Evolutionary conservation across 2,113 vertebrate species (phyloP), one percentile per base, ranked within the genome.

Genomic region (Chlamydotis undulata): DNA sequence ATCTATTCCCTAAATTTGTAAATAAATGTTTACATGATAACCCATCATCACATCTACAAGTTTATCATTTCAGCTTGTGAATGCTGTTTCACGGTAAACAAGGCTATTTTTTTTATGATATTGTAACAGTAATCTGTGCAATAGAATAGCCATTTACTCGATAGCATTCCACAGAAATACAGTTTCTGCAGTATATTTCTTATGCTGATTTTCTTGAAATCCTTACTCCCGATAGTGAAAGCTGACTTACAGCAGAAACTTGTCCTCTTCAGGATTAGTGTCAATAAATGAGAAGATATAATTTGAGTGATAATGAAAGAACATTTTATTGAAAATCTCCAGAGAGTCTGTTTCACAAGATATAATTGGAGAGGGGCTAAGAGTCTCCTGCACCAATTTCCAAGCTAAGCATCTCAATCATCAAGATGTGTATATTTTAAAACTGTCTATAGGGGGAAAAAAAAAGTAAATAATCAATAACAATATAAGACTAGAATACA

Each of bases 291-390:
- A 87, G 69, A 86, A 94, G 57, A 93, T 96, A n/a, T 93, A 96
- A 97, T 87, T 88, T 89, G 78, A 89, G 57, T 86, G 83, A 95
- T 97, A 96, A 98, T 97, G 91, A 96, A 97, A 96, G 90, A 96
- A 95, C 84, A 77, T 96, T 97, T 96, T 93, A 75, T 83, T 97
- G 83, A 75, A 95, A 96, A 91, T 56, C 94, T 96, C 93, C 73
- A 70, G 94, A 95, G 93, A 89, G 52, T 41, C 56, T 94, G 24
- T 86, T 94, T 93, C 63, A 76, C 67, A 92, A 82, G 35, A 37
- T 73, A 69, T 95, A 98, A 97, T 96, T 97, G 89, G 69, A 97
- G 94, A 87, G 77, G 87, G 60, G 50, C 74, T 83, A 74, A 91
- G 73, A 92, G 84, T 17, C 55, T 61, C 45, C 69, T 96, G 73